Evolutionary conservation across 2,797 vertebrate genomes (phyloP).

Genomic region (Trachops cirrhosus): DNA sequence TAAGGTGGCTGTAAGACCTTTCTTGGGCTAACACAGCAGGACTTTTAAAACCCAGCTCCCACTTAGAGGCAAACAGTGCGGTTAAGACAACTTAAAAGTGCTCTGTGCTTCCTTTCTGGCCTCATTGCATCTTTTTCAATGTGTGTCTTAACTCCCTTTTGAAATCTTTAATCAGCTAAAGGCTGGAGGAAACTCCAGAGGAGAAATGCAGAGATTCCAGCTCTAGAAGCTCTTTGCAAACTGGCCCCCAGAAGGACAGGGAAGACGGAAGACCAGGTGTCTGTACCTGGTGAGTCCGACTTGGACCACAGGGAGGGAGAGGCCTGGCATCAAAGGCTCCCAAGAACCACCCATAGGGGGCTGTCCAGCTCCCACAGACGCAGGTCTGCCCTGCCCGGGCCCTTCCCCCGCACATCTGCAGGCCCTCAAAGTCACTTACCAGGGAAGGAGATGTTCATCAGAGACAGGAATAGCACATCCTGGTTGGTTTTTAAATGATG

Average conservation of each 20-base stretch:
- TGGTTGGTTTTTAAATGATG: neutral
- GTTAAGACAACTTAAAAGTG: neutral
- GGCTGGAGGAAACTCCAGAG: neutral
- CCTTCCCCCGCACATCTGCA: neutral
- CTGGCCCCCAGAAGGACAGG: neutral
- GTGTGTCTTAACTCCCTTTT: neutral
- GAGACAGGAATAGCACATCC: conserved; percentile 36
- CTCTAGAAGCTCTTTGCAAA: neutral
- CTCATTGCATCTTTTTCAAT: neutral
- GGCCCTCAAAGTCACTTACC: neutral
- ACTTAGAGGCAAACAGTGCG: rapidly evolving
- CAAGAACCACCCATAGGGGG: neutral
- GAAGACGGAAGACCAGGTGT: neutral
- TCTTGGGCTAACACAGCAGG: neutral
- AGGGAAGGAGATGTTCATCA: neutral
- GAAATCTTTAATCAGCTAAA: conserved; percentile 33
- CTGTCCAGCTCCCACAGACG: rapidly evolving
- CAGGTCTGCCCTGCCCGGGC: rapidly evolving
- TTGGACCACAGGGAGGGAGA: neutral
- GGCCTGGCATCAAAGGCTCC: neutral
- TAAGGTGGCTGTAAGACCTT: neutral
- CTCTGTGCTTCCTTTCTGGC: neutral
- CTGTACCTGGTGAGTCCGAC: neutral
- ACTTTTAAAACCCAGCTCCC: neutral
- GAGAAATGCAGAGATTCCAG: neutral